A percentile compares a stretch with the other conserved stretches of the same genome.
phyloP scores from a whole-genome alignment of 2,113 vertebrate species.

The Neogobius melanostomus region DNA sequence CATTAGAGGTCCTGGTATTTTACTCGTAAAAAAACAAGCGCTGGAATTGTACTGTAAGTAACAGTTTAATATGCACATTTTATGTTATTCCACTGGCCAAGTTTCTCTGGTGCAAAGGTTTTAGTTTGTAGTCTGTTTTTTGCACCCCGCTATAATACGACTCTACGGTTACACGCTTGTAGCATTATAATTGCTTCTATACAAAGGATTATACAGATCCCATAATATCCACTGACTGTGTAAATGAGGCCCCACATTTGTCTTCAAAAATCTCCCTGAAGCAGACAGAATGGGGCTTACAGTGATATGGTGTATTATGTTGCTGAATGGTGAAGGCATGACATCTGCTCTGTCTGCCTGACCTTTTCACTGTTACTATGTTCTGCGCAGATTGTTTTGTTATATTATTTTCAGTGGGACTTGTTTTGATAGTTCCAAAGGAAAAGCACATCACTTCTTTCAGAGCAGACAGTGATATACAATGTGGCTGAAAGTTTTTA shows the following conservation, averaged over 20 bases:
- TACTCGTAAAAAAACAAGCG: conserved; percentile 21
- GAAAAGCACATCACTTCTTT: too few species aligned
- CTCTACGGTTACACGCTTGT: too few species aligned
- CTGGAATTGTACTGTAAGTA: not conserved
- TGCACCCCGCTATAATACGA: not conserved
- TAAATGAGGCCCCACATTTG: not conserved
- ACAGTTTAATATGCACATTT: not conserved
- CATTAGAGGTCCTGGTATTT: not conserved
- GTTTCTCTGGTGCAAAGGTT: not conserved
- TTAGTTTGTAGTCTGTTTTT: not conserved
- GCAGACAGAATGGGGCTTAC: not conserved
- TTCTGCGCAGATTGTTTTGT: not conserved
- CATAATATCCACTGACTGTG: too few species aligned
- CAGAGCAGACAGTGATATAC: too few species aligned
- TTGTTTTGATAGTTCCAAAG: too few species aligned
- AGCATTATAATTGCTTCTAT: too few species aligned
- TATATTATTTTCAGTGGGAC: not conserved
- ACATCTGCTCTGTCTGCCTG: not conserved
- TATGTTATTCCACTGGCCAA: not conserved
- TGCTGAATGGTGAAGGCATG: not conserved
- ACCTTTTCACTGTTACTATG: not conserved
- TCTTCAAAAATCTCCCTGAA: not conserved
- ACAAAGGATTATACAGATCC: too few species aligned
- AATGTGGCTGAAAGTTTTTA: too few species aligned
- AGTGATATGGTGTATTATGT: not conserved